Evolutionary conservation across 92 coral and sea anemone genomes (phyloP).

Genomic region (Siderastrea radians): DNA sequence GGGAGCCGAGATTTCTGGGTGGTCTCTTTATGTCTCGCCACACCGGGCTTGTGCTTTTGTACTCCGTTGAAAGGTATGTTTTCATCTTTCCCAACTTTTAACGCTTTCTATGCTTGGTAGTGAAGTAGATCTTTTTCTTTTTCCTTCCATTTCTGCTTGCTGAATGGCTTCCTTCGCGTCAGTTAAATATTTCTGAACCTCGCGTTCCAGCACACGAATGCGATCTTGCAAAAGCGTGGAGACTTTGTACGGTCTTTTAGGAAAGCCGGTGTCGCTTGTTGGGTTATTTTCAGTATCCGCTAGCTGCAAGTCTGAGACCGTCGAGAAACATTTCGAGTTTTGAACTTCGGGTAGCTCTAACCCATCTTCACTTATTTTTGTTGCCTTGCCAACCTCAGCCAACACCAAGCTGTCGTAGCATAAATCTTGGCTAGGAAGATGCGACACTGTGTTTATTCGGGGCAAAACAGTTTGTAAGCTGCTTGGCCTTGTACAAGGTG

Average conservation of each 20-base stretch:
- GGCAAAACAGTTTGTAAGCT: not conserved
- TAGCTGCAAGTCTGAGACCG: not conserved
- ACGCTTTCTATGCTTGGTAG: not conserved
- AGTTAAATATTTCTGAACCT: not conserved
- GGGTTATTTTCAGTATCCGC: not conserved
- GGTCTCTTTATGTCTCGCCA: not conserved
- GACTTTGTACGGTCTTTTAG: conserved; percentile 3
- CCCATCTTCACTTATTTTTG: not conserved
- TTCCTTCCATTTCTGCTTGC: not conserved
- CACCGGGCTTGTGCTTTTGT: not conserved
- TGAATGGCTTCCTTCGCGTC: not conserved
- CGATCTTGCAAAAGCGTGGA: conserved; percentile 19
- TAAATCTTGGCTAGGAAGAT: not conserved
- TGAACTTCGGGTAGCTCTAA: conserved; percentile 16
- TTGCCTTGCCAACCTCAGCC: not conserved
- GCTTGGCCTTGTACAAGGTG: not conserved
- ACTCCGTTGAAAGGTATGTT: not conserved
- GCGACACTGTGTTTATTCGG: not conserved
- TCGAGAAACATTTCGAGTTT: not conserved
- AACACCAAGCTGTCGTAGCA: not conserved
- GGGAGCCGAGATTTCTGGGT: not conserved
- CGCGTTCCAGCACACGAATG: conserved; percentile 12
- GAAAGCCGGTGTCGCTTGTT: not conserved
- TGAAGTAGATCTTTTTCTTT: not conserved
- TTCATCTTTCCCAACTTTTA: not conserved